Evolutionary conservation across 2,888 invertebrate genomes (phyloP), one percentile per base, ranked within the genome.

Genomic region (Eupithecia exiguata): DNA sequence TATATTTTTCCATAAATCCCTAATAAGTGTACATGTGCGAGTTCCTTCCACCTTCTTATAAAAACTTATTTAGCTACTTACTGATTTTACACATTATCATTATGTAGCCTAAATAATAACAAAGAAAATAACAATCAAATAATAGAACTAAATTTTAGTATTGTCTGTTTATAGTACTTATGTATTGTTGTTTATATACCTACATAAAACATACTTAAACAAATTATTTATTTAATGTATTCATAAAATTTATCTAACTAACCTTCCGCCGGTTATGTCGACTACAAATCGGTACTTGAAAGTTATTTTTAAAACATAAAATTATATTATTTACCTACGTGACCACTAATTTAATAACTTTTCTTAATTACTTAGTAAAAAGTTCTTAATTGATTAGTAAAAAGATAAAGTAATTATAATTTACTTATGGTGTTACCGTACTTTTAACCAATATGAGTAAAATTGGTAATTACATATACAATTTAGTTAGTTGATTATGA

Each of bases 1-100:
- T 62, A 62, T 62, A 62, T 62, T 35, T 62, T 62, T 62, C 62
- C 62, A 35, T 62, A n/a, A 35, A 35, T 35, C 30, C 62, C 18
- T 62, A 58, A 53, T 46, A 6, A n/a, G 16, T 49, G 16, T 46
- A 18, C 5, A 53, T 21, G 53, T 53, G n/a, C 49, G 12, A 53
- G 53, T 53, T 53, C 53, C 53, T 53, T 53, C 53, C 21, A 53
- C 21, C 53, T 53, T 53, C 53, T 12, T 21, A 21, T 4, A 21
- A 53, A 53, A 53, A 21, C 53, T 53, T 53, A 53, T 53, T 10
- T 21, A 53, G 21, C 49, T 16, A 21, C 9, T 46, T 43, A 3
- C 49, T 49, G 7, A 5, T 49, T n/a, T 49, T 49, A 49, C n/a
- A n/a, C n/a, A n/a, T n/a, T n/a, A n/a, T n/a, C n/a, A n/a, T n/a